Base-by-base conservation (phyloP, 1,140 invertebrate genomes). In the Penaeus chinensis region DNA sequence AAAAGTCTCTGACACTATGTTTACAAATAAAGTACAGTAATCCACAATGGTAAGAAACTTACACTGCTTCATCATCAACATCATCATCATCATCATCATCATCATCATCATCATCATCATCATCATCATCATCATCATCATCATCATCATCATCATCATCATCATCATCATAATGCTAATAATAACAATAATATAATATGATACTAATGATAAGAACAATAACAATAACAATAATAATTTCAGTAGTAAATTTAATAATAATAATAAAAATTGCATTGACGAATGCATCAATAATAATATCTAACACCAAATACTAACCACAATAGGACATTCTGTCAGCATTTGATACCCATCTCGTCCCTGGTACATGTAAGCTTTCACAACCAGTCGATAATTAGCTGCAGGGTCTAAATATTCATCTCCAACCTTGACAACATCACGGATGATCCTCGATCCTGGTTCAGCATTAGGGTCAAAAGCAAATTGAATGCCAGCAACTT, bases 301-400 rank as follows among this genome's bases (percentile, higher is more conserved):
- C 3, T 62, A 62, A 27, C 10, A 24, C 2, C 8, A 20, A 32
- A 80, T 63, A 93, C 94, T 93, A 91, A 96, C 96, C 93, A 96
- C 90, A 71, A 96, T 92, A 90, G 94, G 94, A 91, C 94, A 95
- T 78, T 95, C 93, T 90, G 95, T 95, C 82, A 98, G 94, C 92
- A 96, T 95, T 71, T 94, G 95, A 91, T 96, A 98, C 3, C 97
- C 97, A 93, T 98, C 97, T 92, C 96, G 96, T 3, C 97, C 97
- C 63, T 92, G 92, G 88, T 94, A 93, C 85, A 96, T 92, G 91
- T 97, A 98, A 91, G 94, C 95, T 92, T 98, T 98, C 7, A 96
- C 96, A 32, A 95, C 96, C 42, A 98, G 91, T 61, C 95, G 93
- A 92, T 98, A 98, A 63, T 92, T 93, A 92, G 96, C 95, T 54